Evolutionary conservation across 2,888 invertebrate genomes (phyloP), one percentile per base, ranked within the genome.

Genomic region (Anodontia alba): DNA sequence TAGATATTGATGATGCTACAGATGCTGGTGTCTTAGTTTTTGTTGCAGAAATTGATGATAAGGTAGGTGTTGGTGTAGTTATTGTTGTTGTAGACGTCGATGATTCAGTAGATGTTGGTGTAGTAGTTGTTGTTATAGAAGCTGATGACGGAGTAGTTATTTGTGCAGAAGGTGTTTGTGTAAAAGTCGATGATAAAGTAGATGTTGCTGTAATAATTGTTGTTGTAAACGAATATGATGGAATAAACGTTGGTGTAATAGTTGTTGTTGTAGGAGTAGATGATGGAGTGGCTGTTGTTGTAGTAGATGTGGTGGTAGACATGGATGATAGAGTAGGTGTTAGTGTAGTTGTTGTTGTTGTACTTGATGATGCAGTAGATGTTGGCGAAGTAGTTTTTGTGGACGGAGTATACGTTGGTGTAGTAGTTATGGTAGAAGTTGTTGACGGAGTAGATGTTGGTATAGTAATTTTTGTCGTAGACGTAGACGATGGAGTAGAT

Each of bases 61-160:
- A n/a, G n/a, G n/a, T 69, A 42, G 38, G 3, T 31, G 69, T 69
- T 10, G 69, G 10, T 31, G 69, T 69, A 36, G 69, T 69, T 38
- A 12, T 8, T 38, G 12, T 38, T 38, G 38, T 5, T 10, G 69
- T 69, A 36, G 69, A 17, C 15, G 36, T 7, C 10, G 69, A 5
- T 31, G 69, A 36, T 36, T 7, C 33, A 38, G 69, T 69, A 36
- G 69, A 36, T 10, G 33, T 38, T 38, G 36, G 10, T 31, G 69
- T 69, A 69, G 42, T 7, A 5, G 69, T 69, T 36, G 69, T 69
- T 36, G 69, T 38, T 31, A 38, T 31, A 36, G 33, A 31, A 31
- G 69, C 36, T 31, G 69, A 17, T 31, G 69, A 17, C 8, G 69
- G 15, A 36, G 69, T 23, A 38, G 38, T 8, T 38, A 38, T 43